phyloP scores from a whole-genome alignment of 2,797 vertebrate species.

The Spinus pinus region DNA sequence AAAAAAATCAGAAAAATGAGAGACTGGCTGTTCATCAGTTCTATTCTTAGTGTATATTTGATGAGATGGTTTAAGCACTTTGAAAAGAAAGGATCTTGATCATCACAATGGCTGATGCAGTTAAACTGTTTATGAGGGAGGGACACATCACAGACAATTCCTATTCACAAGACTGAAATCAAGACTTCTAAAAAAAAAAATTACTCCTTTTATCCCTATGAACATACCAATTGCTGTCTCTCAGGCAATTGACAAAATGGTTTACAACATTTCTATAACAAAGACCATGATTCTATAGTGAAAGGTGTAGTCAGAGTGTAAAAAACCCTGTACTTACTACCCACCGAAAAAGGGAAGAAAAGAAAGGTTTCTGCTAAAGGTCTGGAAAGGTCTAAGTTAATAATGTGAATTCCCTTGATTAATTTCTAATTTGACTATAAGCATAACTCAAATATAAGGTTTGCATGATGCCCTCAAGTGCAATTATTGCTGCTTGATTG shows the following conservation, averaged over 20 bases:
- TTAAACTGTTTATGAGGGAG: constrained; percentile 16
- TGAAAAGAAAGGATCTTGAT: constrained; percentile 63
- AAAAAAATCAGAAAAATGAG: neutral
- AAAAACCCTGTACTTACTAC: neutral
- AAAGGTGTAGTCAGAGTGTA: neutral
- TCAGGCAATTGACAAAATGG: constrained; percentile 49
- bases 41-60: constrained; percentile 18
- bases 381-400: constrained; percentile 2
- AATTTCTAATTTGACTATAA: constrained; percentile 22
- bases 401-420: constrained; percentile 4
- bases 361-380: neutral
- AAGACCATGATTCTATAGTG: constrained; percentile 31
- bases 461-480: constrained; percentile 42
- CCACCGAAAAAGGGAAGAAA: neutral
- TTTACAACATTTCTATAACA: constrained; percentile 45
- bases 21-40: constrained; percentile 18
- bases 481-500: constrained; percentile 45
- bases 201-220: neutral
- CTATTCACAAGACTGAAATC: constrained; percentile 26
- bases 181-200: neutral
- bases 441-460: constrained; percentile 45
- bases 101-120: constrained; percentile 7
- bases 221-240: neutral
- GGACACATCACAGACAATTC: constrained; percentile 18
- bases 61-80: constrained; percentile 57